Base-by-base conservation (phyloP, 1,140 invertebrate genomes). In the Bombus polaris region DNA sequence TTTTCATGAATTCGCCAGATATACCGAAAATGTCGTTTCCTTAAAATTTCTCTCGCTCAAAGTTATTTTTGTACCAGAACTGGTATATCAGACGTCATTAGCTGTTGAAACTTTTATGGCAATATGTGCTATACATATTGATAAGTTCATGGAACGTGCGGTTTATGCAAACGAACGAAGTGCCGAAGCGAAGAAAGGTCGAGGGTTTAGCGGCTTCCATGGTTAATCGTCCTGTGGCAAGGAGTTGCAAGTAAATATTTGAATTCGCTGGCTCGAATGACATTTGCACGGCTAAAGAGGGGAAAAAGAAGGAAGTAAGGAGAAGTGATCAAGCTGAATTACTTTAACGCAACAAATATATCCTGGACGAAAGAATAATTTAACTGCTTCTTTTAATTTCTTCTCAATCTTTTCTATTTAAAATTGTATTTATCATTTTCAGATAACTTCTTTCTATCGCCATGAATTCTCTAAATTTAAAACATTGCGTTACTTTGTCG, bases 241-340 rank as follows among this genome's bases (percentile, higher is more conserved):
- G 12, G 42, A 35, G 47, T 5, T 18, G 25, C 3, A 12, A 39
- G 57, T 35, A 88, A 87, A 87, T 88, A 87, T 88, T 88, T 87
- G 53, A 83, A 59, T 74, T 70, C 25, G 25, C 32, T 12, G 37
- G 75, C 44, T 65, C 25, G 35, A 42, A 59, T 53, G 28, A 12
- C 3, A 35, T 83, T 74, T 35, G 22, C 32, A 65, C 37, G 12
- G 37, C 28, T 18, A 68, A 12, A 28, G 22, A 39, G 10, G 25
- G 1, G 35, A 10, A 57, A 28, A 37, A 57, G 12, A 13, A 22
- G 25, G 28, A 62, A 35, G 15, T 5, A 66, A 66, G 6, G 15
- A 35, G 39, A 59, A 3, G 5, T 22, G 13, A 35, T 32, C 18
- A 35, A 87, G 13, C 1, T n/a, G 18, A 87, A 57, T 47, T 59